Conservation (phyloP, 37 sponge, comb jelly and placozoan species). For the Theonella swinhoei region DNA sequence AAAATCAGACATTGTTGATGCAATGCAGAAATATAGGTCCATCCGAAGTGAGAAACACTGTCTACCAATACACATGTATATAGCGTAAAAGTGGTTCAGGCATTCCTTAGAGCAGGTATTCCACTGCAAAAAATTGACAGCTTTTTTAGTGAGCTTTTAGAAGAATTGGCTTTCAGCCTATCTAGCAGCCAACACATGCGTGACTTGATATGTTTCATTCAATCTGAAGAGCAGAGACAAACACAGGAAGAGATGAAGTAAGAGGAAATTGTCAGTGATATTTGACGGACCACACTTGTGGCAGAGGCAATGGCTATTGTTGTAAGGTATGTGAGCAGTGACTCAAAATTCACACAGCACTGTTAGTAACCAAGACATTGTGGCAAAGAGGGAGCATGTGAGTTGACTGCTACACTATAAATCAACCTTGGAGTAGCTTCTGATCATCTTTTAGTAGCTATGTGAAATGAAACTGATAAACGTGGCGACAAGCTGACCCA, state of each 20-base stretch:
- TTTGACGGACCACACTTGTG: conserved; percentile 23
- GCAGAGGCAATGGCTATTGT: conserved; percentile 30
- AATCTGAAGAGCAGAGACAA: conserved; percentile 11
- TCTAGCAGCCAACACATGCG: conserved; percentile 14
- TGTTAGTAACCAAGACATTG: too few species aligned
- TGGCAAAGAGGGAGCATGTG: conserved; percentile 29
- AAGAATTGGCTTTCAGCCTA: conserved; percentile 15
- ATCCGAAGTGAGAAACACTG: conserved; percentile 34
- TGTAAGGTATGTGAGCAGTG: conserved; percentile 9
- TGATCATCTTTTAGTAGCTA: conserved; percentile 9
- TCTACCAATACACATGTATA: neutral
- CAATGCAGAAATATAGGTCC: conserved; percentile 7
- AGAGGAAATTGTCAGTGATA: conserved; percentile 31
- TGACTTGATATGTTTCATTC: conserved; percentile 34
- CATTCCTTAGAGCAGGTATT: neutral
- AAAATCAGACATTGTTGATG: conserved; percentile 10
- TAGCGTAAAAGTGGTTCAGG: neutral
- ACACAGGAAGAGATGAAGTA: conserved; percentile 11
- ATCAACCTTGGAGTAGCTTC: neutral
- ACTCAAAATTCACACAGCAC: conserved; percentile 16
- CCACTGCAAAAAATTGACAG: conserved; percentile 3
- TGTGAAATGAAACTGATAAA: too few species aligned
- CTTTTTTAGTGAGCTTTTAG: neutral
- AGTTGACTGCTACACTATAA: conserved; percentile 7
- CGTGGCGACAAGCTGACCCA: too few species aligned